These are phyloP conservation scores for Arenaria interpres DNA, from an alignment of 2,113 vertebrate genomes.

Conservation along the genomic window DNA sequence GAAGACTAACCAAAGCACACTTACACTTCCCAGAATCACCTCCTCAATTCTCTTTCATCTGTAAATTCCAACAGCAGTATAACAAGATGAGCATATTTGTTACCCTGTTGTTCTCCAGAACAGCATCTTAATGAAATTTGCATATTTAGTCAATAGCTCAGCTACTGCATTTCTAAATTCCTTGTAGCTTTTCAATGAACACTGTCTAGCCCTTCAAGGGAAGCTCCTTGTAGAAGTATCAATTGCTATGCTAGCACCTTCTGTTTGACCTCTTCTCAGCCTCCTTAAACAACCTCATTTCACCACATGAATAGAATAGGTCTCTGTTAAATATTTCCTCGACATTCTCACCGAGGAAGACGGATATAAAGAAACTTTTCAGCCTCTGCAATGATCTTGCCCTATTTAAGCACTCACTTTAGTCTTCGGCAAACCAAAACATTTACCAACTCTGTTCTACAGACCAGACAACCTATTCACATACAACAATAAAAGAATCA, in stretches of 20 bases:
- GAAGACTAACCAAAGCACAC: not conserved
- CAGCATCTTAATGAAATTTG: slow-evolving; percentile 20
- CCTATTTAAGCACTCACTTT: not conserved
- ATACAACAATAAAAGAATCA: not conserved
- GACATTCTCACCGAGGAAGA: not conserved
- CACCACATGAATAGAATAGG: not conserved
- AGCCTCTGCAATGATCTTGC: not conserved
- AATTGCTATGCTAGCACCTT: not conserved
- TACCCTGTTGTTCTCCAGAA: not conserved
- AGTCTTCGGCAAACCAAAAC: slow-evolving; percentile 14
- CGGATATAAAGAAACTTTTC: slow-evolving; percentile 26
- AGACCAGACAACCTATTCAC: slow-evolving; percentile 12
- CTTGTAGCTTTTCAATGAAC: not conserved
- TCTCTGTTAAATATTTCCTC: slow-evolving; percentile 7
- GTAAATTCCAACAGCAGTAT: not conserved
- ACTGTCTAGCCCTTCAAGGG: not conserved
- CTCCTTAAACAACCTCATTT: not conserved
- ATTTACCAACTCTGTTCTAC: not conserved
- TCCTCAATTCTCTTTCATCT: not conserved
- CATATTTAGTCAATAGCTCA: slow-evolving; percentile 3
- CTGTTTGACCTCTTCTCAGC: not conserved
- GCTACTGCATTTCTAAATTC: not conserved
- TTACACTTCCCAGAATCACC: not conserved
- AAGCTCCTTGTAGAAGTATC: not conserved
- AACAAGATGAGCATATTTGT: not conserved